phyloP scores from a whole-genome alignment of 2,797 vertebrate genomes.

The Carapus acus region DNA sequence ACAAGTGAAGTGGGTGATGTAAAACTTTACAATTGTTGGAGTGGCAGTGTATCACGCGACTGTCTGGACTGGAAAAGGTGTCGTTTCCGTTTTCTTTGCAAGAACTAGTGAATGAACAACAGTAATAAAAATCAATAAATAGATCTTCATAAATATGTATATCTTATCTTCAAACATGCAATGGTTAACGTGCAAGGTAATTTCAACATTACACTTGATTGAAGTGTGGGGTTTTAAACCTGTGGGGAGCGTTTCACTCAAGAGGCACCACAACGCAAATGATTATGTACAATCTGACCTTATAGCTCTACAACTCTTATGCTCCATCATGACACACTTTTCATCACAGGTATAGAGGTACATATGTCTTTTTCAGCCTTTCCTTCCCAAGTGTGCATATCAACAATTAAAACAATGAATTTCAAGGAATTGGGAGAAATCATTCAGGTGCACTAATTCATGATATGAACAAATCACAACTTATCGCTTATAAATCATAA shows the following conservation, averaged over 20 bases:
- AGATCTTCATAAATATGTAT: conserved; percentile 38
- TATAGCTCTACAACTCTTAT: conserved; percentile 37
- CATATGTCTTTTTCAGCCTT: conserved; percentile 27
- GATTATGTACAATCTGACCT: conserved; percentile 71
- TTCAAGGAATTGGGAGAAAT: conserved; percentile 30
- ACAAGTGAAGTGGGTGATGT: conserved; percentile 27
- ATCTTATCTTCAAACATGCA: conserved; percentile 62
- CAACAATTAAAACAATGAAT: conserved; percentile 37
- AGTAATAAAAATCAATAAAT: conserved; percentile 64
- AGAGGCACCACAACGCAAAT: conserved; percentile 39
- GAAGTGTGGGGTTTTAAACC: conserved; percentile 47
- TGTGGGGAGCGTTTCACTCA: conserved; percentile 52
- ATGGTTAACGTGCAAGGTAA: conserved; percentile 78
- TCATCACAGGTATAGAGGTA: conserved; percentile 21
- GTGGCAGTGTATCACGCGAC: conserved; percentile 71
- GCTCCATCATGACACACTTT: conserved; percentile 13
- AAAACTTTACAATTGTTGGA: conserved; percentile 45
- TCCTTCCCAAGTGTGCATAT: conserved; percentile 35
- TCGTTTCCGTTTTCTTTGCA: conserved; percentile 45
- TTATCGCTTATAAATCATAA: conserved; percentile 27
- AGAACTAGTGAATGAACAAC: conserved; percentile 66
- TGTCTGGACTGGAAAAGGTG: conserved; percentile 71
- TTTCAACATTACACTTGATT: conserved; percentile 63
- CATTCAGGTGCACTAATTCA: conserved; percentile 14
- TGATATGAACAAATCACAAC: conserved; percentile 21